Evolutionary conservation across 2,888 invertebrate genomes (phyloP), one percentile per base, ranked within the genome.

Genomic region (Merodon equestris): DNA sequence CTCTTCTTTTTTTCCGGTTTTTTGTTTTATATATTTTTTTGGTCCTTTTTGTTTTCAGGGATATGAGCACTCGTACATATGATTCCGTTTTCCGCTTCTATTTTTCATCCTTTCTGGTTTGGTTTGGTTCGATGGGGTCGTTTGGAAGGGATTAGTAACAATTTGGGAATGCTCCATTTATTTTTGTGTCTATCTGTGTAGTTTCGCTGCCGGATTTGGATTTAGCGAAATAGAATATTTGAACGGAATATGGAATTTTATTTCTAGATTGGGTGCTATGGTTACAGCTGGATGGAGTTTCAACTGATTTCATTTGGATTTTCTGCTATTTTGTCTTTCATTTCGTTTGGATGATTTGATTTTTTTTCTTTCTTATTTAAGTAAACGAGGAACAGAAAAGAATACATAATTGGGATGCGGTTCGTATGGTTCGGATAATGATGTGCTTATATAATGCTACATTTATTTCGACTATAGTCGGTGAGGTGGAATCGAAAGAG

Each of bases 111-210:
- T 54, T 42, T 44, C 48, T 54, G 58, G 3, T 27, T 7, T 27
- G 7, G 2, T 27, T 27, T 27, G 27, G 27, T 27, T 17, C 61
- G 61, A 47, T 68, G 7, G 68, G 68, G 42, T 70, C 67, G 73
- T 73, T 77, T 61, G 61, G 57, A 77, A 58, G 57, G 79, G 74
- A 79, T 79, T 74, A 79, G 79, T 74, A 56, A 70, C 74, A 50
- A 74, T 79, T 64, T 54, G 63, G 64, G 58, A 58, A 79, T 74
- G 79, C 74, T 74, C 74, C 74, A 68, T 74, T 79, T 74, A 79
- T 70, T 79, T 64, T 40, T n/a, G 10, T n/a, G 10, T 40, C 60
- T 44, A 57, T 63, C n/a, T 63, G 17, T 57, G 50, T 44, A 27
- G 53, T 75, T 12, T 44, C 14, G 60, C 40, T 60, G 17, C 53